phyloP scores from a whole-genome alignment of 2,888 invertebrate species.

The Synanthedon vespiformis region DNA sequence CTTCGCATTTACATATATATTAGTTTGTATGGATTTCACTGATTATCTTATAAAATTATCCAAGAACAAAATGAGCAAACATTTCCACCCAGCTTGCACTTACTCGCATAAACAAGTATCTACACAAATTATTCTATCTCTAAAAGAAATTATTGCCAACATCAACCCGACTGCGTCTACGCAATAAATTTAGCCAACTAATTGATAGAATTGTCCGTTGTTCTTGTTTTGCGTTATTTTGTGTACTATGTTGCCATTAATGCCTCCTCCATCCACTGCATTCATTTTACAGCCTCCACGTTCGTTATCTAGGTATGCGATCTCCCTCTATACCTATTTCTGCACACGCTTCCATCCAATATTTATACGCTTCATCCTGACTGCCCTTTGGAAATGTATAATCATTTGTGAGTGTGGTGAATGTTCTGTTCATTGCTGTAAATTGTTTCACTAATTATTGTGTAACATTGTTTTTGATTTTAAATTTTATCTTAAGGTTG shows the following conservation, averaged over 20 bases:
- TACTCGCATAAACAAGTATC: too few species aligned
- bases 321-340: constrained; percentile 40
- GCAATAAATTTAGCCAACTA: constrained; percentile 5
- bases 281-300: constrained; percentile 25
- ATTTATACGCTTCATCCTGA: constrained; percentile 18
- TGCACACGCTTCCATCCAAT: constrained; percentile 23
- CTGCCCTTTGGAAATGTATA: constrained; percentile 15
- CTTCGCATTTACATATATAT: too few species aligned
- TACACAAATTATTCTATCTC: too few species aligned
- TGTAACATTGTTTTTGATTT: too few species aligned
- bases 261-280: constrained; percentile 28
- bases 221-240: constrained; percentile 1
- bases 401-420: neutral
- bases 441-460: too few species aligned
- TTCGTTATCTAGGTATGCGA: constrained; percentile 36
- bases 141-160: too few species aligned
- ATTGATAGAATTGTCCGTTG: constrained; percentile 5
- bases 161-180: constrained; percentile 11
- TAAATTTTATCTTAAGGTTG: too few species aligned
- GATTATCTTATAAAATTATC: too few species aligned
- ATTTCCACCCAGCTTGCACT: too few species aligned
- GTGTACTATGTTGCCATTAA: constrained; percentile 6
- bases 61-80: too few species aligned
- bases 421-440: neutral
- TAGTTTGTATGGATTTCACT: too few species aligned